Evolutionary conservation across 1,140 invertebrate genomes (phyloP).

Genomic region (Maniola jurtina): DNA sequence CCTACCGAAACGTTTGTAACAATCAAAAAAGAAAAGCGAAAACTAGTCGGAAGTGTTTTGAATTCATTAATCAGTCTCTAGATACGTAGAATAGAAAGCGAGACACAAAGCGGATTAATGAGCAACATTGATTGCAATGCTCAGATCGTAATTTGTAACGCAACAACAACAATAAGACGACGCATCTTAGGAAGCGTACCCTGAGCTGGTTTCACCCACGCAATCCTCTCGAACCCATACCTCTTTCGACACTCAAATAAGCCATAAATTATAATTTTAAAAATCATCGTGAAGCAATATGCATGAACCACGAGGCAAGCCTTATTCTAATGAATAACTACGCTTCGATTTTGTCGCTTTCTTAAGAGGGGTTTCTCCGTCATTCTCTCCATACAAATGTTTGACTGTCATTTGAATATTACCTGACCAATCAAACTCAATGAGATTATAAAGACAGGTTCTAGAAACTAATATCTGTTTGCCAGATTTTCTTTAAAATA

Average conservation of each 20-base stretch:
- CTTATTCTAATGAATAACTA: slow-evolving; percentile 27
- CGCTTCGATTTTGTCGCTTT: slow-evolving; percentile 16
- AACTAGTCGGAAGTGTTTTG: slow-evolving; percentile 14
- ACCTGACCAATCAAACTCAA: too few species aligned
- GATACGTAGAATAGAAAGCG: slow-evolving; percentile 20
- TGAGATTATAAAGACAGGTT: too few species aligned
- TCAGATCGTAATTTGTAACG: slow-evolving; percentile 28
- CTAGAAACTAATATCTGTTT: too few species aligned
- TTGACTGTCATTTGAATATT: too few species aligned
- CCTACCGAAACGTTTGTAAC: neutral
- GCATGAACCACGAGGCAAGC: slow-evolving; percentile 13
- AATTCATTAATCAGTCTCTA: slow-evolving; percentile 17
- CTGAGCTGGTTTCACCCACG: slow-evolving; percentile 57
- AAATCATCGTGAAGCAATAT: slow-evolving; percentile 40
- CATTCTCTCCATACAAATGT: too few species aligned
- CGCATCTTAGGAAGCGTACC: slow-evolving; percentile 37
- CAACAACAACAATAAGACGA: slow-evolving; percentile 21
- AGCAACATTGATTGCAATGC: slow-evolving; percentile 22
- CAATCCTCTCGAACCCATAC: slow-evolving; percentile 35
- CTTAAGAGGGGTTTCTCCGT: too few species aligned
- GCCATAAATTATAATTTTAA: slow-evolving; percentile 74
- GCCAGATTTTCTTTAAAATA: too few species aligned
- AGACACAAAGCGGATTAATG: slow-evolving; percentile 22
- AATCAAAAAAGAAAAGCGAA: slow-evolving; percentile 1
- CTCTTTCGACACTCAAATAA: slow-evolving; percentile 72